phyloP scores from a whole-genome alignment of 2,888 invertebrate genomes.

The Camptogramma bilineatum region DNA sequence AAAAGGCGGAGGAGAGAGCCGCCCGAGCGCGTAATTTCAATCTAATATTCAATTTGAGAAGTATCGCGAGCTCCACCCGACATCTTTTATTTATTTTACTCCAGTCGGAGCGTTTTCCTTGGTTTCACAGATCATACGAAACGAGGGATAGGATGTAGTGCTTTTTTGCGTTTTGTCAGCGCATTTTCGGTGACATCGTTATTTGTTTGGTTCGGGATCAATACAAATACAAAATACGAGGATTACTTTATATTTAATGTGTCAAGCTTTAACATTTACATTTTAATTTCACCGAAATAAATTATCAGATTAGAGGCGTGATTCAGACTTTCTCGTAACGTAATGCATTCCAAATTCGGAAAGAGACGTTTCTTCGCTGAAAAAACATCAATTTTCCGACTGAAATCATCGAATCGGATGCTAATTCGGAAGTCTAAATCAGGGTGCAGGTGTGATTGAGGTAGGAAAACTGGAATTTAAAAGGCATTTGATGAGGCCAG shows the following conservation, averaged over 20 bases:
- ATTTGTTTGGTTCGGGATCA: background rate
- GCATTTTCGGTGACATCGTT: conserved; percentile 20
- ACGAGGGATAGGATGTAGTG: conserved; percentile 46
- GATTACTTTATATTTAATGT: background rate
- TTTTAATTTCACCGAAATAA: no score
- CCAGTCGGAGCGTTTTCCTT: conserved; percentile 64
- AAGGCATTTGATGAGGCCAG: conserved; percentile 48
- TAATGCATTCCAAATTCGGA: no score
- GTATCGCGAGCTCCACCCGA: conserved; percentile 72
- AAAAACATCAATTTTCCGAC: no score
- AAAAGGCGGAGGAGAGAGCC: conserved; percentile 78
- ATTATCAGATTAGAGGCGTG: no score
- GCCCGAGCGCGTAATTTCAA: conserved; percentile 83
- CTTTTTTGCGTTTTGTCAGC: conserved; percentile 42
- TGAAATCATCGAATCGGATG: no score
- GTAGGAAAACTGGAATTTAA: conserved; percentile 29
- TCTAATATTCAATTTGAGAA: conserved; percentile 84
- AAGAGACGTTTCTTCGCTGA: no score
- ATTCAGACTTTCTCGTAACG: no score
- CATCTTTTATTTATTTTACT: conserved; percentile 79
- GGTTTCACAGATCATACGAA: conserved; percentile 63
- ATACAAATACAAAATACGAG: background rate
- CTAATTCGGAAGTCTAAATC: no score
- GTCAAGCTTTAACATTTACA: no score
- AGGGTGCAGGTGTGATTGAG: no score